Evolutionary conservation across 2,797 vertebrate genomes (phyloP), one percentile per base, ranked within the genome.

Genomic region (Bovichtus diacanthus): DNA sequence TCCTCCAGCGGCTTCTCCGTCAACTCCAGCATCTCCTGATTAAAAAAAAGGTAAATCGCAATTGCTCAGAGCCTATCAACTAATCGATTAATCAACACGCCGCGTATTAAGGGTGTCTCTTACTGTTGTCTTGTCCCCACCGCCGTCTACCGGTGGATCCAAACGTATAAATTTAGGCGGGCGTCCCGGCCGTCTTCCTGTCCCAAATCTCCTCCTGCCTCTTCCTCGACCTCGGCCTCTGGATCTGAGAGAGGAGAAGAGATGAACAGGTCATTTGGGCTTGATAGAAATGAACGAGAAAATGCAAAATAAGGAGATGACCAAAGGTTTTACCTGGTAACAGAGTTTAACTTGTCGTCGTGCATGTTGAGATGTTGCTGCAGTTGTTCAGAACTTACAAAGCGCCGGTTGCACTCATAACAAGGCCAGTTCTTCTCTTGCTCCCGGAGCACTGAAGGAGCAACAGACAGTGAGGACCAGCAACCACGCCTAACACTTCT

Each of bases 361-460:
- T 99, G 98, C 92, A 97, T 96, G 92, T 99, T 98, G 85, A 99
- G 97, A 82, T 99, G 98, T 71, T 98, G 97, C 84, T 99, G 98
- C 46, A 99, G 95, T 55, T 99, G 98, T 77, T 99, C 98, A 0
- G 98, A 99, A 94, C 97, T 99, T 93, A 98, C 93, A 70, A 99
- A 99, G 19, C 98, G 98, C 0, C 97, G 95, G 84, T 96, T 99
- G 70, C 98, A 99, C 82, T 99, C 98, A 0, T 97, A 99, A 83
- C 98, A 99, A 0, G 98, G 98, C 98, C 98, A 99, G 84, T 99
- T 99, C 94, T 97, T 99, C 91, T 99, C 98, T 80, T 99, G 97
- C 50, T 99, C 98, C 74, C 97, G 94, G 60, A 99, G 95, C 62
- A 98, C 98, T 99, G 80, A 1, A 18, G 21, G 55, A 56, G 71